Conservation (phyloP, 2,797 vertebrate species). For the Crocidura indochinensis region DNA sequence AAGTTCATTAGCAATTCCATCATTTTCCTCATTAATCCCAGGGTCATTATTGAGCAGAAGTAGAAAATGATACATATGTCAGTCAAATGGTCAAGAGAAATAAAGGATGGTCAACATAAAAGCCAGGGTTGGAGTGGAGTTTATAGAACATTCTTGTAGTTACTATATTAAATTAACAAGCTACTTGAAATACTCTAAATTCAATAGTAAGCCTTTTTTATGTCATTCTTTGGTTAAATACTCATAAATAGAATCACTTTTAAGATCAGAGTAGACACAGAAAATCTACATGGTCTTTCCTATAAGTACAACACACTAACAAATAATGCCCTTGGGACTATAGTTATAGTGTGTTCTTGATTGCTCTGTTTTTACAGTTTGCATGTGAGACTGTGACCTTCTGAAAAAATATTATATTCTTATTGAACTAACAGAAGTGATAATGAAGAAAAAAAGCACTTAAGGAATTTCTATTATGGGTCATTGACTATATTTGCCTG, state of each 20-base stretch:
- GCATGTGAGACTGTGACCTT: no score
- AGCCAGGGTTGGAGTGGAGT: neutral
- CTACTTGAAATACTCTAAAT: neutral
- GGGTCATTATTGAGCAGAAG: neutral
- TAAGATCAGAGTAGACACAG: no score
- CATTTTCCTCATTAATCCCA: neutral
- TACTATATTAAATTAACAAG: neutral
- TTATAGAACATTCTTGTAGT: neutral
- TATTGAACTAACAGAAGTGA: no score
- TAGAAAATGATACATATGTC: neutral
- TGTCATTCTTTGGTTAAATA: no score
- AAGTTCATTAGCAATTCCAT: neutral
- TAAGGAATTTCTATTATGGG: constrained; percentile 48
- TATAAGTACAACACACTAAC: no score
- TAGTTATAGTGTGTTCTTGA: no score
- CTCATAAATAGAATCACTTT: no score
- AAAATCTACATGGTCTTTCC: no score
- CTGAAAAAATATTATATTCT: no score
- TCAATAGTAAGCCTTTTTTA: neutral
- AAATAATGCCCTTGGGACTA: no score
- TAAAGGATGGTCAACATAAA: neutral
- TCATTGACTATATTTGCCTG: neutral
- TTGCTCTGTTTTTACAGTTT: no score
- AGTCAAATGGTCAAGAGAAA: neutral
- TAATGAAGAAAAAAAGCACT: neutral